A percentile compares a stretch with the other conserved stretches of the same genome.
These are phyloP conservation scores for Daphoenositta chrysoptera DNA, from an alignment of 2,113 vertebrate species.

Conservation along the genomic window DNA sequence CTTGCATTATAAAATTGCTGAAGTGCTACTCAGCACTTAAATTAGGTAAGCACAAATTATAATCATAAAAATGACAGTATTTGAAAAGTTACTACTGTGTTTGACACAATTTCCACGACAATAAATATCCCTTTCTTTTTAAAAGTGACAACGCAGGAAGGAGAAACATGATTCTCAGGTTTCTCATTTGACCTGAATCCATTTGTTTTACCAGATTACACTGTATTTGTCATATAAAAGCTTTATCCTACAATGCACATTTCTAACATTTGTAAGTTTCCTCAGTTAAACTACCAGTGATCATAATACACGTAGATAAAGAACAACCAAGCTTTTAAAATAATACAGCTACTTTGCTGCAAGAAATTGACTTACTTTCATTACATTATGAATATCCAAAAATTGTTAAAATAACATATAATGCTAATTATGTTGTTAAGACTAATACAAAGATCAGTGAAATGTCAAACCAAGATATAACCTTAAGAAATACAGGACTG, in stretches of 20 bases:
- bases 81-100: neutral
- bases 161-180: neutral
- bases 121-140: neutral
- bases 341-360: fast-evolving
- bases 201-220: neutral
- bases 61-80: neutral
- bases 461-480: neutral
- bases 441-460: neutral
- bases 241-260: neutral
- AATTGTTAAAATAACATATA: neutral
- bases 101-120: neutral
- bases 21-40: neutral
- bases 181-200: neutral
- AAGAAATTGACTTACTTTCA: neutral
- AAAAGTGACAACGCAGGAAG: neutral
- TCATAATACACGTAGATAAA: neutral
- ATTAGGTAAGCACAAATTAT: neutral
- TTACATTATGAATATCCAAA: neutral
- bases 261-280: neutral
- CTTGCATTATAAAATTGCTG: neutral
- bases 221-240: neutral
- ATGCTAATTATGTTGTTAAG: neutral
- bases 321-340: neutral
- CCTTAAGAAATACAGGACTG: neutral
- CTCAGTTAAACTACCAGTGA: neutral